Conservation (phyloP, 2,888 invertebrate genomes). For the Pecten maximus region DNA sequence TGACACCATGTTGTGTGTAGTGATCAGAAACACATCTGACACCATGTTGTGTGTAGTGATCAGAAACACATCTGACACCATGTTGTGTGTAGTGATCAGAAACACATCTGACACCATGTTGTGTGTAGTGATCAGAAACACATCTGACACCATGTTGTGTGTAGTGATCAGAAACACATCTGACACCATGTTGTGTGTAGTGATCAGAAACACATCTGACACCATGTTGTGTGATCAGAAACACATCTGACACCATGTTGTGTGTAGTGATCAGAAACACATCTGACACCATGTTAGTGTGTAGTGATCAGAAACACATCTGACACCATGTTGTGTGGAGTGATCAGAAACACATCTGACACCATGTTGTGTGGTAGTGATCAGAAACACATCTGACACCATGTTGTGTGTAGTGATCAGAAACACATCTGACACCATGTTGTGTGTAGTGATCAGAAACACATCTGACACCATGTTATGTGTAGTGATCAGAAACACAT, state of each 20-base stretch:
- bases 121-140: no score
- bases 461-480: neutral
- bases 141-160: neutral
- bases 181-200: no score
- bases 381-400: neutral
- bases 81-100: neutral
- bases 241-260: neutral
- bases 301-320: neutral
- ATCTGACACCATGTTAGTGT: neutral
- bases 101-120: neutral
- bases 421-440: neutral
- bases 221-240: neutral
- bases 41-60: no score
- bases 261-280: no score
- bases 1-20: neutral
- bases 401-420: no score
- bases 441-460: neutral
- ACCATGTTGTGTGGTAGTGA: neutral
- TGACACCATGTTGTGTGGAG: no score
- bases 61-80: neutral
- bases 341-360: constrained; percentile 8
- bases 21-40: neutral
- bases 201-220: constrained; percentile 8
- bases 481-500: no score
- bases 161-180: neutral